These are phyloP conservation scores for Nestor notabilis DNA, from an alignment of 2,113 vertebrate genomes.

Conservation along the genomic window DNA sequence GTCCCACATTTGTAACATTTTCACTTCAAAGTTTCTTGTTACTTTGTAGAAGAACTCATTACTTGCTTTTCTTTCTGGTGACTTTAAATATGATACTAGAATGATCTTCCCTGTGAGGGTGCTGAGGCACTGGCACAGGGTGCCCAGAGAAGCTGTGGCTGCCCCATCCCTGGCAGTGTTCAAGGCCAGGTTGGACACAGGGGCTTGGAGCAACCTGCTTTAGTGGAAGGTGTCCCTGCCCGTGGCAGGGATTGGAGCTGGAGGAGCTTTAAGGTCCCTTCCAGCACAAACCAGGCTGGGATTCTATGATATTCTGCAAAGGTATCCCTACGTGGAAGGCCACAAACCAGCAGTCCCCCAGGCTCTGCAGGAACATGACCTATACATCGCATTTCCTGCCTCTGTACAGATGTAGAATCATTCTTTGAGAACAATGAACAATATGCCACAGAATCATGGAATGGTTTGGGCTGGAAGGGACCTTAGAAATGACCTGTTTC, in stretches of 20 bases:
- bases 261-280: background rate
- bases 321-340: background rate
- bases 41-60: background rate
- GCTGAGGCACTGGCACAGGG: no score
- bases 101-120: background rate
- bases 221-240: fast-evolving
- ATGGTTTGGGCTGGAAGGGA: background rate
- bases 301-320: background rate
- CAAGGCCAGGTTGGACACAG: background rate
- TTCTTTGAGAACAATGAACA: background rate
- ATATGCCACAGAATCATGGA: background rate
- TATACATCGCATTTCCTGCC: background rate
- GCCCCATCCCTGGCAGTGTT: background rate
- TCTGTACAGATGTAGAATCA: background rate
- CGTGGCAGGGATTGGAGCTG: background rate
- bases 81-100: background rate
- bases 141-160: background rate
- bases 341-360: background rate
- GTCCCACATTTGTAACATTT: background rate
- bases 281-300: background rate
- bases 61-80: background rate
- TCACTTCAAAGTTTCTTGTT: background rate
- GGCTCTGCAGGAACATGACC: background rate
- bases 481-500: background rate
- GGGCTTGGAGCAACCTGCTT: background rate